Percentiles rank a stretch among this genome's conserved stretches.
phyloP scores from a whole-genome alignment of 2,113 vertebrate genomes.

The Melanocharis versteri region DNA sequence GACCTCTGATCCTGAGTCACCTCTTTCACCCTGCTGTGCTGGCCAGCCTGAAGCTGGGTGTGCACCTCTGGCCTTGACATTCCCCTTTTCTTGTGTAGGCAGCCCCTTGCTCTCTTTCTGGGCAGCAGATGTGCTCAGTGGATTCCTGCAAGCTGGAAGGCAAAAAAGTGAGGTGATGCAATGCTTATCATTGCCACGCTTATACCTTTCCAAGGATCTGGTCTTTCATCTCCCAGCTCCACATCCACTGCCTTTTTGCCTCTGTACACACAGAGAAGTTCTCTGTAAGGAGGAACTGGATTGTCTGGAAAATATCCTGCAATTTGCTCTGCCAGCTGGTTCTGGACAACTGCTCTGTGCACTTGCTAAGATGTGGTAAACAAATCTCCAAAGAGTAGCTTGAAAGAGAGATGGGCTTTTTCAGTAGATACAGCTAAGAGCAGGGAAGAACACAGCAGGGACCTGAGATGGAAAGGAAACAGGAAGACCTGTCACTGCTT shows the following conservation, averaged over 20 bases:
- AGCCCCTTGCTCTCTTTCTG: neutral
- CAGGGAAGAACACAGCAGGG: neutral
- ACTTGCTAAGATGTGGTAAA: neutral
- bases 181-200: neutral
- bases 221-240: neutral
- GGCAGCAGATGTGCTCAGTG: neutral
- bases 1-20: neutral
- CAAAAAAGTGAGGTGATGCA: neutral
- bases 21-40: fast-evolving
- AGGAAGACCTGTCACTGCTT: neutral
- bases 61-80: neutral
- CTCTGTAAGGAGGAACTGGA: neutral
- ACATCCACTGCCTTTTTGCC: neutral
- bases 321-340: neutral
- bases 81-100: neutral
- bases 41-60: neutral
- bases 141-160: neutral
- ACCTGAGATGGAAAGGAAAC: neutral
- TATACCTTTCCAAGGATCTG: neutral
- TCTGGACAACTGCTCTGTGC: neutral
- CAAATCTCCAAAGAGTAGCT: neutral
- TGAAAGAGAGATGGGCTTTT: neutral
- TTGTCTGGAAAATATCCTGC: neutral
- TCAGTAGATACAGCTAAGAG: neutral
- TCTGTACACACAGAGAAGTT: neutral